Conservation (phyloP, 2,888 invertebrate species). For the Cybosia mesomella region DNA sequence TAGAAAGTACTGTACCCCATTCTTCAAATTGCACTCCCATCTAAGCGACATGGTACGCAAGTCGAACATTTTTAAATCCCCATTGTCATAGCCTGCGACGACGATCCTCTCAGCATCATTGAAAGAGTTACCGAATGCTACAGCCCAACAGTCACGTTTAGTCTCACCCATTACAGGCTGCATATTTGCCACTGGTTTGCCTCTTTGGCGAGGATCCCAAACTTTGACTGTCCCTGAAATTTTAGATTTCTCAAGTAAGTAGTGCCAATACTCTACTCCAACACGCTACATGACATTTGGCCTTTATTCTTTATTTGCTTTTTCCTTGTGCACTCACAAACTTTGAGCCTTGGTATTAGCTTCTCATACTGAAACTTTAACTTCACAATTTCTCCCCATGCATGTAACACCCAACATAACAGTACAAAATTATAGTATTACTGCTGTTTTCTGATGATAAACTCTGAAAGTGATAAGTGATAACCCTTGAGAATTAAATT, state of each 20-base stretch:
- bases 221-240: constrained; percentile 93
- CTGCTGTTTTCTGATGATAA: too few relatives aligned
- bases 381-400: too few relatives aligned
- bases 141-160: constrained; percentile 97
- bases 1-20: constrained; percentile 89
- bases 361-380: too few relatives aligned
- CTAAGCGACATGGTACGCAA: constrained; percentile 92
- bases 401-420: too few relatives aligned
- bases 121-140: constrained; percentile 96
- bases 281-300: too few relatives aligned
- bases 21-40: constrained; percentile 97
- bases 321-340: too few relatives aligned
- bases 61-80: constrained; percentile 98
- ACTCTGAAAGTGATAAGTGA: too few relatives aligned
- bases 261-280: too few relatives aligned
- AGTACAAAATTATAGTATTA: too few relatives aligned
- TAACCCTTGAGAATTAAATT: too few relatives aligned
- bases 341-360: too few relatives aligned
- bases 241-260: neutral
- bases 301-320: too few relatives aligned
- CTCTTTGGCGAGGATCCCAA: constrained; percentile 97
- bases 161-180: constrained; percentile 90
- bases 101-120: constrained; percentile 95
- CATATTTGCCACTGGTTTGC: constrained; percentile 96
- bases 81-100: constrained; percentile 98